phyloP scores from a whole-genome alignment of 2,113 vertebrate species.

The human (Homo sapiens) region DNA sequence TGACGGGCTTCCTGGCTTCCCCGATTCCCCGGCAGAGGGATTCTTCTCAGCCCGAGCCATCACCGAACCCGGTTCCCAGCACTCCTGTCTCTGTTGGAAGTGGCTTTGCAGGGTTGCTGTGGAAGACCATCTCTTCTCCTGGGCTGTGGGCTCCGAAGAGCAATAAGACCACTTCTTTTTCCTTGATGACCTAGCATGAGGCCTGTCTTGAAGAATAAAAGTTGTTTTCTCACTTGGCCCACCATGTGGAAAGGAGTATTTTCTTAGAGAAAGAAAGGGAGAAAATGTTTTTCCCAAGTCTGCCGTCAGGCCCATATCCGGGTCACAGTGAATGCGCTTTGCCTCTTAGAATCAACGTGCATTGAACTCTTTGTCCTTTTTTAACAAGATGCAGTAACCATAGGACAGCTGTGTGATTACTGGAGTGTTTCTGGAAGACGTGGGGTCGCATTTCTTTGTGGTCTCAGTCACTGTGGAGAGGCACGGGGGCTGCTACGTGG shows the following conservation, averaged over 20 bases:
- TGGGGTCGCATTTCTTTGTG: background rate
- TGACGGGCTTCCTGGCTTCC: background rate
- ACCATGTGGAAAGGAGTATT: background rate
- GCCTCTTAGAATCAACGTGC: rapidly evolving
- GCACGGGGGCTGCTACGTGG: background rate
- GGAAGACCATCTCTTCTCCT: background rate
- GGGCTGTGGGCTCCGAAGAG: background rate
- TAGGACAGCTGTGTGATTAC: rapidly evolving
- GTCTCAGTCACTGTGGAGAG: background rate
- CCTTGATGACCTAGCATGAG: background rate
- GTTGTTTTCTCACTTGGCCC: background rate
- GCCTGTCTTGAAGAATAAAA: background rate
- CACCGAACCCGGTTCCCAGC: background rate
- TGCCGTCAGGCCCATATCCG: rapidly evolving
- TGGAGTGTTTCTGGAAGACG: background rate
- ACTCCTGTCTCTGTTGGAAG: background rate
- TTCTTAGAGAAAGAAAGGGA: background rate
- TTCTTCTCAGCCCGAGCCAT: background rate
- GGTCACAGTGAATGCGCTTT: background rate
- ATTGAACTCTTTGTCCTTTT: background rate
- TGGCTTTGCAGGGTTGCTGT: background rate
- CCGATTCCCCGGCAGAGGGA: rapidly evolving
- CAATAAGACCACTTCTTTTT: background rate
- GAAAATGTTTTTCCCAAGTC: background rate
- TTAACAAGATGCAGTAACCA: background rate